Conservation (phyloP, 2,888 invertebrate genomes). For the Microplitis deprimator region DNA sequence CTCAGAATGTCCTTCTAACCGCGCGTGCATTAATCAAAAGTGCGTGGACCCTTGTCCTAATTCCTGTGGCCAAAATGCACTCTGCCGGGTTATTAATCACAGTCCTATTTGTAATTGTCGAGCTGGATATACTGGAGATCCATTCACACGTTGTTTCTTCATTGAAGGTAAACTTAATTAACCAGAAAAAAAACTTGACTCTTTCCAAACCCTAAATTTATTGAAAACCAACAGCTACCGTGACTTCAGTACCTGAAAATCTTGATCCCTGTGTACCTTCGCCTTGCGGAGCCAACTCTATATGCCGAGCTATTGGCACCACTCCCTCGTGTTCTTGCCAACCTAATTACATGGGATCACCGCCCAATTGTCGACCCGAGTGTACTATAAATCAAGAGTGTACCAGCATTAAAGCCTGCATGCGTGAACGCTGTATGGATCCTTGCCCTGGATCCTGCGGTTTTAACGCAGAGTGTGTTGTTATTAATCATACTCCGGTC, state of each 20-base stretch:
- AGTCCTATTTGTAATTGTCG: conserved; percentile 78
- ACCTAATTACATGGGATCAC: conserved; percentile 81
- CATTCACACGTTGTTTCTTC: conserved; percentile 71
- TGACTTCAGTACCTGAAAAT: conserved; percentile 44
- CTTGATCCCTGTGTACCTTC: conserved; percentile 67
- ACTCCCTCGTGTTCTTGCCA: conserved; percentile 77
- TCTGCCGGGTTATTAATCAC: conserved; percentile 78
- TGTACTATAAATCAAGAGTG: conserved; percentile 84
- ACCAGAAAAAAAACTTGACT: conserved; percentile 50
- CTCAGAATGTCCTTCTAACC: conserved; percentile 77
- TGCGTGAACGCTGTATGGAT: conserved; percentile 82
- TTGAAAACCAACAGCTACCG: conserved; percentile 62
- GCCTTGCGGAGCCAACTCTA: conserved; percentile 74
- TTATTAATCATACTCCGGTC: conserved; percentile 83
- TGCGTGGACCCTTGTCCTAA: conserved; percentile 77
- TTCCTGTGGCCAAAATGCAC: conserved; percentile 76
- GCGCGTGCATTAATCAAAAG: conserved; percentile 79
- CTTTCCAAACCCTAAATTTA: conserved; percentile 52
- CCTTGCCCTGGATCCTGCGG: conserved; percentile 84
- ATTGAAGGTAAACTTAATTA: conserved; percentile 47
- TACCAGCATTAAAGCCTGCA: conserved; percentile 81
- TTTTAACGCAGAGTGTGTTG: conserved; percentile 79
- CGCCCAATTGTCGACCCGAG: conserved; percentile 84
- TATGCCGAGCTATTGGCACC: conserved; percentile 78
- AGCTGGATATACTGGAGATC: conserved; percentile 76